These are phyloP conservation scores for Cataglyphis albicans DNA, from an alignment of 2,888 invertebrate species.

Conservation along the genomic window DNA sequence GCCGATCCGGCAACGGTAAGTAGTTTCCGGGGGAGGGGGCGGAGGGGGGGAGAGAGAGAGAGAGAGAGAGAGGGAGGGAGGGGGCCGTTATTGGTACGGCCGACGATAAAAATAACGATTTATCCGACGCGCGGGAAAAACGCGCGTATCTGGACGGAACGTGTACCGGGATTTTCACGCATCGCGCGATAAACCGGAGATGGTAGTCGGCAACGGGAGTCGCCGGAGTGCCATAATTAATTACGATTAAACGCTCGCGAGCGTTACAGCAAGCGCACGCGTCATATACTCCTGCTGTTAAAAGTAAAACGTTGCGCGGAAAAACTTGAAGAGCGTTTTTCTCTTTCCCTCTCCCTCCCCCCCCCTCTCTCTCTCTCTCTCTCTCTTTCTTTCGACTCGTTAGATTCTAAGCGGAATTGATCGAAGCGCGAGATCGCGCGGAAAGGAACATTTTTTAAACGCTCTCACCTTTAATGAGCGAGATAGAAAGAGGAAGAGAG, in stretches of 20 bases:
- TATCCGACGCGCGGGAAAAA: slow-evolving; percentile 45
- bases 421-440: slow-evolving; percentile 18
- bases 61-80: too few species aligned
- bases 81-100: slow-evolving; percentile 53
- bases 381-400: neutral
- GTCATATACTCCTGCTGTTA: neutral
- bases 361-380: too few species aligned
- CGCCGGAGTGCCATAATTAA: slow-evolving; percentile 59
- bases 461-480: neutral
- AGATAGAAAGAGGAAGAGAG: too few species aligned
- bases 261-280: neutral
- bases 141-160: neutral
- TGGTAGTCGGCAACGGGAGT: neutral
- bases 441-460: slow-evolving; percentile 7
- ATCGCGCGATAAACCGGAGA: neutral
- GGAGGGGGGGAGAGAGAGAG: too few species aligned
- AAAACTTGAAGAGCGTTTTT: slow-evolving; percentile 11
- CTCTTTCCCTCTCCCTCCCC: too few species aligned
- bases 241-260: slow-evolving; percentile 40
- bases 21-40: slow-evolving; percentile 8
- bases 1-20: slow-evolving; percentile 27
- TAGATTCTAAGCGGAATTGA: slow-evolving; percentile 40
- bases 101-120: slow-evolving; percentile 61
- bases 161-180: slow-evolving; percentile 3
- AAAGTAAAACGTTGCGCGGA: slow-evolving; percentile 1